These are phyloP conservation scores for rabbit (Oryctolagus cuniculus) DNA, from an alignment of 2,113 vertebrate genomes.

Conservation along the genomic window mOryCun1.1 NC_091435.1:137795001-137795500, in stretches of 20 bases:
- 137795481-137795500: neutral
- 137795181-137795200: neutral
- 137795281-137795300: neutral
- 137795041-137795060: neutral
- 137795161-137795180: constrained; percentile 10
- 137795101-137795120: neutral
- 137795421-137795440: neutral
- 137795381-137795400: neutral
- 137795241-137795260: neutral
- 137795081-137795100: neutral
- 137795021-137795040: constrained; percentile 49
- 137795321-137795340: neutral
- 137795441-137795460: neutral
- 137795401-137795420: no score
- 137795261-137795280: neutral
- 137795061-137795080: neutral
- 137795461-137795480: neutral
- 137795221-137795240: neutral
- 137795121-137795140: neutral
- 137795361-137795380: neutral
- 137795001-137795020: neutral
- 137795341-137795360: neutral
- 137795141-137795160: constrained; percentile 44
- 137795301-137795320: neutral
- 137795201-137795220: neutral